phyloP scores from a whole-genome alignment of 2,888 invertebrate species.

The Caenorhabditis imperialis region DNA sequence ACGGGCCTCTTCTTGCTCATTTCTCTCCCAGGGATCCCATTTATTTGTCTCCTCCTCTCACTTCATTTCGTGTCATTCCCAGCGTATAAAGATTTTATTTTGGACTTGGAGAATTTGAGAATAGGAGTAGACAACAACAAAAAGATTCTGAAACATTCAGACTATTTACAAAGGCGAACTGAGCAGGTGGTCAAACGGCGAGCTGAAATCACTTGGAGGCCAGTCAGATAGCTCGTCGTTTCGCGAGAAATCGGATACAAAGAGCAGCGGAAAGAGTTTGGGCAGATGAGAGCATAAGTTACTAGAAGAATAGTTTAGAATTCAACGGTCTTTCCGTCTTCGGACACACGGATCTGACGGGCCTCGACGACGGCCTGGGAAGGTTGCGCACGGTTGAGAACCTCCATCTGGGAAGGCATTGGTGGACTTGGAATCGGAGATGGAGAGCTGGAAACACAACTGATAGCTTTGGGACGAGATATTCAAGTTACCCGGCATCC shows the following conservation, averaged over 20 bases:
- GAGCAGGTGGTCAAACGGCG: slow-evolving; percentile 48
- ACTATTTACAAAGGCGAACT: slow-evolving; percentile 32
- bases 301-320: slow-evolving; percentile 21
- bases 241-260: slow-evolving; percentile 7
- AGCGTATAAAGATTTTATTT: slow-evolving; percentile 24
- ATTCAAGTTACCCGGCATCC: neutral
- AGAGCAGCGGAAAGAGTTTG: slow-evolving; percentile 41
- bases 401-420: slow-evolving; percentile 20
- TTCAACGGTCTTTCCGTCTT: slow-evolving; percentile 49
- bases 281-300: slow-evolving; percentile 40
- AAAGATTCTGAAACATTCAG: neutral
- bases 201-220: slow-evolving; percentile 43
- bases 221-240: slow-evolving; percentile 48
- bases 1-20: neutral
- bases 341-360: slow-evolving; percentile 46
- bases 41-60: slow-evolving; percentile 13
- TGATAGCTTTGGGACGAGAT: neutral
- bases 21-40: slow-evolving; percentile 14
- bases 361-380: slow-evolving; percentile 46
- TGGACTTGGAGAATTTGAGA: neutral
- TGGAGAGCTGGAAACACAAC: neutral
- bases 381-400: slow-evolving; percentile 35
- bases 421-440: slow-evolving; percentile 9
- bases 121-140: neutral
- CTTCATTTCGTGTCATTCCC: slow-evolving; percentile 37